Evolutionary conservation across 1,140 invertebrate genomes (phyloP).

Genomic region (Vanessa tameamea): DNA sequence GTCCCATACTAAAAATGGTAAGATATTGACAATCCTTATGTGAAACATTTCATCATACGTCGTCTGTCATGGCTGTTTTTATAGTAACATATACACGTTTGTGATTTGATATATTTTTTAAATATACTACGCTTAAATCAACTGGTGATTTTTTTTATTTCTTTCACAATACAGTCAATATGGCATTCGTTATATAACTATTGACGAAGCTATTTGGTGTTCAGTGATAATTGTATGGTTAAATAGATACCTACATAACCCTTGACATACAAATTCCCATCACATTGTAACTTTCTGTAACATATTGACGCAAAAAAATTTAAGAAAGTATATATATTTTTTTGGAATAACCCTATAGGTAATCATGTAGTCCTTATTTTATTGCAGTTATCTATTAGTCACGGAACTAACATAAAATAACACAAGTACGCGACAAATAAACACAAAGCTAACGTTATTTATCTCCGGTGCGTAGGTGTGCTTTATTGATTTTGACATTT

Average conservation of each 20-base stretch:
- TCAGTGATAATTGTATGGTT: background rate
- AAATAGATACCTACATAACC: background rate
- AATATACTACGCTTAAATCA: too few species aligned
- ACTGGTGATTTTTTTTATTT: too few species aligned
- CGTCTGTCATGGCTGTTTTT: too few species aligned
- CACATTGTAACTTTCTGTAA: too few species aligned
- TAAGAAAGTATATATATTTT: too few species aligned
- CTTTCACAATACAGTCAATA: too few species aligned
- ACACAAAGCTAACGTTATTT: background rate
- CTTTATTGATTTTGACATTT: constrained; percentile 21
- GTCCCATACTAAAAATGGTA: background rate
- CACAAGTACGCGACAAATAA: background rate
- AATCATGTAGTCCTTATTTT: background rate
- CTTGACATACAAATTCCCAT: background rate
- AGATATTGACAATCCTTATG: background rate
- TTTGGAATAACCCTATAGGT: too few species aligned
- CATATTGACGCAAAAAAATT: too few species aligned
- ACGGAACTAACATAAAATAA: background rate
- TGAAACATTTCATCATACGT: background rate
- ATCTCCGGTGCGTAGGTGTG: constrained; percentile 11
- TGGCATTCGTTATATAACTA: background rate
- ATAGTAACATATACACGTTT: too few species aligned
- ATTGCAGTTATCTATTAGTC: background rate
- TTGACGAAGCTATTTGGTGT: background rate
- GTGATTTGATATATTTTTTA: too few species aligned